These are phyloP conservation scores for Eurypyga helias DNA, from an alignment of 2,113 vertebrate genomes.

Conservation along the genomic window DNA sequence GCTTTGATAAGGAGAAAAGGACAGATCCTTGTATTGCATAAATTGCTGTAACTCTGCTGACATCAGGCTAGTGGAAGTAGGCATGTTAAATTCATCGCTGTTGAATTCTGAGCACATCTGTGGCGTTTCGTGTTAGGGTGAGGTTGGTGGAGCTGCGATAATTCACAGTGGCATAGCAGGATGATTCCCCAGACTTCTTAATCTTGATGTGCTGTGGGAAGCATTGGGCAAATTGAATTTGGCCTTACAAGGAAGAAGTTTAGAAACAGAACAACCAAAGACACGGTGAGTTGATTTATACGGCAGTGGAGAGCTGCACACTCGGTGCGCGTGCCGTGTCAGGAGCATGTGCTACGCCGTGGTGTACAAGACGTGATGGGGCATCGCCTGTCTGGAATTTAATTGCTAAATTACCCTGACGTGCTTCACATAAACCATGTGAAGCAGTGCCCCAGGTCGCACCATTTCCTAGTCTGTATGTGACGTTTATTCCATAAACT, in stretches of 20 bases:
- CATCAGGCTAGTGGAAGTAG: conserved; percentile 21
- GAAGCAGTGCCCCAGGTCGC: neutral
- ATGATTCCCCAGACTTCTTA: neutral
- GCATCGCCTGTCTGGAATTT: neutral
- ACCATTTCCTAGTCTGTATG: neutral
- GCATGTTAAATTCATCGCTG: conserved; percentile 39
- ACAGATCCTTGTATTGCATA: conserved; percentile 29
- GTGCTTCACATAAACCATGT: neutral
- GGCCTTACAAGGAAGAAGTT: neutral
- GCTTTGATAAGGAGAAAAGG: conserved; percentile 60
- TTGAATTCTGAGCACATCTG: neutral
- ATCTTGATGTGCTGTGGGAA: neutral
- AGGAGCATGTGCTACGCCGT: neutral
- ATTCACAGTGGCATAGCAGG: neutral
- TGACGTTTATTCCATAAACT: neutral
- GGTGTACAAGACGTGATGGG: accelerated
- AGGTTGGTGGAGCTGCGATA: neutral
- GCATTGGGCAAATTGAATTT: conserved; percentile 1
- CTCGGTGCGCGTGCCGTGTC: accelerated
- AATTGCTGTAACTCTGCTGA: conserved; percentile 46
- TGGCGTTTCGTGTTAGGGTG: neutral
- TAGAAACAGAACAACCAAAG: neutral
- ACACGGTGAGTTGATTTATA: neutral
- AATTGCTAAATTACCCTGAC: neutral
- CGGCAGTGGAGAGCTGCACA: neutral